Base-by-base conservation (phyloP, 2,113 vertebrate species). In the Eupsittula cactorum region DNA sequence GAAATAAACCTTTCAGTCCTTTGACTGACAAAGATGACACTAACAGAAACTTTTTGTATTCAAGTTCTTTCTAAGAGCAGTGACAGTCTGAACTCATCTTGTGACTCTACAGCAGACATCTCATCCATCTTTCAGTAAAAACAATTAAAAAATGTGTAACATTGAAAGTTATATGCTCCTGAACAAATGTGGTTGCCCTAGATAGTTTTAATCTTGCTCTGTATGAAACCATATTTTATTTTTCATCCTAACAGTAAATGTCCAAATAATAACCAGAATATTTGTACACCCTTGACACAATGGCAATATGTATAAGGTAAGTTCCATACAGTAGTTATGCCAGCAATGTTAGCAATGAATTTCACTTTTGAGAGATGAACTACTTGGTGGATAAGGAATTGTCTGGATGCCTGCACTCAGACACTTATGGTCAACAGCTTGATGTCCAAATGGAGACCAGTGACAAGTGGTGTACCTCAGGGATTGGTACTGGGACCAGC, bases 31-130 rank as follows among this genome's bases (percentile, higher is more conserved):
- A 82, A 90, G 42, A 11, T 90, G 39, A 62, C 44, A 42, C 16
- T 28, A 81, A 70, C 11, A 93, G 57, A 92, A 91, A 85, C 65
- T 50, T 97, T 73, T 76, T 79, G 33, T 84, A 70, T 84, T 74
- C 35, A 55, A 46, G 52, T 80, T 93, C n/a, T 23, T 13, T 83
- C 27, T 65, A 82, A 73, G 16, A 87, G 20, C 46, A 88, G 27
- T 49, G 27, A 63, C 11, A 69, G 39, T 60, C 28, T 76, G 53
- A 95, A 77, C 25, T 86, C 14, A 6, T 82, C 64, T 67, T 67
- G 31, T 77, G 21, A 37, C 21, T 86, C 25, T 44, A n/a, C 16
- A 88, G 35, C 10, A 83, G 33, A 57, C 10, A 57, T 78, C 9
- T 63, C 41, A 67, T 68, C 50, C 16, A 39, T 76, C 15, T 46